A percentile compares a stretch with the other conserved stretches of the same genome.
These are phyloP conservation scores for Brachylomia viminalis DNA, from an alignment of 2,888 invertebrate species.

Conservation along the genomic window DNA sequence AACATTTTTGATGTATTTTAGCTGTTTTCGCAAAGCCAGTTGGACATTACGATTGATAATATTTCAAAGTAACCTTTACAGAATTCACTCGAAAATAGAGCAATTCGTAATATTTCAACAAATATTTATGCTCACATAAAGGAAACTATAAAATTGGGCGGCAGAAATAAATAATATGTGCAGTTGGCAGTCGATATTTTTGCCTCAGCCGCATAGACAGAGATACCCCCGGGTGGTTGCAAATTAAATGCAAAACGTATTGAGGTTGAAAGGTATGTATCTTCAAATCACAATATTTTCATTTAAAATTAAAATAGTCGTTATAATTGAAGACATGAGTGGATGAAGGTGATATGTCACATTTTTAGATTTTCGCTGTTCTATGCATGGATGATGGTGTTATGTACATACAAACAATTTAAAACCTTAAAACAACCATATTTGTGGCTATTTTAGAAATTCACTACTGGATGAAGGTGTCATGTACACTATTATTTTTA, in stretches of 20 bases:
- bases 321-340: no score
- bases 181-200: neutral
- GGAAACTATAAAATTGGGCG: neutral
- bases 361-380: no score
- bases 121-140: slow-evolving; percentile 1
- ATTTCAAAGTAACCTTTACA: neutral
- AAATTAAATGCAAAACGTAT: neutral
- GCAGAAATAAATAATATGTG: slow-evolving; percentile 11
- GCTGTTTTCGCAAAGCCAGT: neutral
- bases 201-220: neutral
- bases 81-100: neutral
- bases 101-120: neutral
- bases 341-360: no score
- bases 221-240: no score
- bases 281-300: neutral
- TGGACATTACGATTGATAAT: neutral
- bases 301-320: neutral
- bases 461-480: no score
- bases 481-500: no score
- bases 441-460: no score
- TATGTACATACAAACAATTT: no score
- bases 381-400: no score
- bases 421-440: no score
- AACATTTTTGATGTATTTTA: neutral
- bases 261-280: neutral